Evolutionary conservation across 2,113 vertebrate species (phyloP).

Genomic region (Oriolus oriolus): DNA sequence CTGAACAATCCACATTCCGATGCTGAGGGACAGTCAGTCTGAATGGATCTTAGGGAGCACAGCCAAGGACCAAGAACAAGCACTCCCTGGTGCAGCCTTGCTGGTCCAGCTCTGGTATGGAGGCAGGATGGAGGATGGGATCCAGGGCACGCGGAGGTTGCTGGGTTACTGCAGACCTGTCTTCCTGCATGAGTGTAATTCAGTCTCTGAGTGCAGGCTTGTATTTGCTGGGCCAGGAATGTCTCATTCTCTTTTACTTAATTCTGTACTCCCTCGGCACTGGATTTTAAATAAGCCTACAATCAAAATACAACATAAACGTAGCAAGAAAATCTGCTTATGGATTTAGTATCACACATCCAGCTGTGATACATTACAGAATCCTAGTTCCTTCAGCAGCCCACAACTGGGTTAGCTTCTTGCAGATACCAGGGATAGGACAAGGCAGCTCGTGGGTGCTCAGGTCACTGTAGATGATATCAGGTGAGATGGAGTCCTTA

Average conservation of each 20-base stretch:
- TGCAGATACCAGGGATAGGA: neutral
- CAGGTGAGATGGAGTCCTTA: neutral
- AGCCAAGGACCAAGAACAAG: neutral
- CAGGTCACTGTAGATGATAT: neutral
- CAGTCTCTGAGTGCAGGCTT: no score
- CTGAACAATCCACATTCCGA: fast-evolving
- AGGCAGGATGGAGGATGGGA: neutral
- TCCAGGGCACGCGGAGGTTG: fast-evolving
- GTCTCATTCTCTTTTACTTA: neutral
- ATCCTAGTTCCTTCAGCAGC: neutral
- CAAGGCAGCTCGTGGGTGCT: neutral
- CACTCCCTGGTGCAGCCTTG: neutral
- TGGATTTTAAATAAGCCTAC: neutral
- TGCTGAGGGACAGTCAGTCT: neutral
- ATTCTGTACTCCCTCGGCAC: neutral
- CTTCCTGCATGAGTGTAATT: neutral
- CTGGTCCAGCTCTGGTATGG: neutral
- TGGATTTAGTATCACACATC: neutral
- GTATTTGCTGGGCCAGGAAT: neutral
- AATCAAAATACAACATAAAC: neutral
- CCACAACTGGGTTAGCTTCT: neutral
- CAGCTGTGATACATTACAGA: neutral
- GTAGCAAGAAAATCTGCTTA: neutral
- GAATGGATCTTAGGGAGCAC: neutral
- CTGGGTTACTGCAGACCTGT: neutral